Percentiles rank a stretch among this genome's conserved stretches.
Conservation (phyloP, 2,113 vertebrate species). For the Pantherophis guttatus region DNA sequence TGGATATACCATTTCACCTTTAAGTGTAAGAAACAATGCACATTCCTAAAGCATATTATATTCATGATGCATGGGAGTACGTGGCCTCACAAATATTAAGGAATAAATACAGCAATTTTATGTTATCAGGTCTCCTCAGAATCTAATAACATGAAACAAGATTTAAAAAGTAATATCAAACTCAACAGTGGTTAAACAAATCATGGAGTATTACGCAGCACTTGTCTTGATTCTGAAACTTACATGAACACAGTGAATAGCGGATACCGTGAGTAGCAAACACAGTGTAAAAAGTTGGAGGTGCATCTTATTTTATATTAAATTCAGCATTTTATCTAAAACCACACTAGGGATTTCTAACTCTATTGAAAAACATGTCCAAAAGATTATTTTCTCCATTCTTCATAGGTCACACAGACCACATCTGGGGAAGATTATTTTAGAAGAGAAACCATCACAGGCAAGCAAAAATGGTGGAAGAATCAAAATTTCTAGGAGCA, state of each 20-base stretch:
- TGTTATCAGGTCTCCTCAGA: not conserved
- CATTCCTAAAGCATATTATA: not conserved
- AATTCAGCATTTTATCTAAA: not conserved
- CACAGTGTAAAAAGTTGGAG: not conserved
- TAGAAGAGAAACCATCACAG: not conserved
- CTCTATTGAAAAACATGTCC: not conserved
- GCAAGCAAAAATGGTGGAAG: not conserved
- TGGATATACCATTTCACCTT: not conserved
- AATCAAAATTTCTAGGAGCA: not conserved
- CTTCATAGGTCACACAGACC: not conserved
- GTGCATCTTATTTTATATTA: not conserved
- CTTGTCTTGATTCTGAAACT: not conserved
- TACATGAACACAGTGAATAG: too few species aligned
- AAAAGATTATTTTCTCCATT: not conserved
- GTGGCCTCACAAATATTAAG: not conserved
- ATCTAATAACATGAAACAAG: not conserved
- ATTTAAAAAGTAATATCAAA: not conserved
- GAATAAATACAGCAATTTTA: not conserved
- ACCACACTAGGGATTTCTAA: not conserved
- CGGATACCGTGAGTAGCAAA: not conserved
- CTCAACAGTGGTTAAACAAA: not conserved
- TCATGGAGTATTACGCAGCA: not conserved
- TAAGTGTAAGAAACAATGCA: not conserved
- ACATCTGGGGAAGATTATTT: not conserved
- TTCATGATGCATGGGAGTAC: not conserved